These are phyloP conservation scores for Tetragnatha montana DNA, from an alignment of 2,888 invertebrate genomes.

Conservation along the genomic window DNA sequence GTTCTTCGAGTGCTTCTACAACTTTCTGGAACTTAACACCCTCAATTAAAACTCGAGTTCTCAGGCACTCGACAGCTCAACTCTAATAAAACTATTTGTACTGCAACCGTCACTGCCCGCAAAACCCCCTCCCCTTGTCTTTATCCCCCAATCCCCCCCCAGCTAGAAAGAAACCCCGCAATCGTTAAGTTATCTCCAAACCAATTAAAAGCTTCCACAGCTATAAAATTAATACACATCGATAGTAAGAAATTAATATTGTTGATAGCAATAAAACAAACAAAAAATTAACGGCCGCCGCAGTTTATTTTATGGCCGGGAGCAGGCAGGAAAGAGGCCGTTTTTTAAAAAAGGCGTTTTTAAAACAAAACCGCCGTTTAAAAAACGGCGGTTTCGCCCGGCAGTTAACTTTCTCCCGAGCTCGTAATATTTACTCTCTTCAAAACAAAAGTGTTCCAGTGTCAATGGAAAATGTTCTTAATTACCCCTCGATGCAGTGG, in stretches of 20 bases:
- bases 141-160: conserved; percentile 9
- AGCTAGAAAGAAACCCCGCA: conserved; percentile 49
- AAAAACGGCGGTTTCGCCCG: conserved; percentile 48
- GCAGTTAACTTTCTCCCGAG: conserved; percentile 43
- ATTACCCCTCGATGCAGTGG: conserved; percentile 45
- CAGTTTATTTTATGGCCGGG: conserved; percentile 68
- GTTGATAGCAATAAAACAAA: conserved; percentile 70
- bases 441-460: conserved; percentile 54
- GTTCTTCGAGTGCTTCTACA: background rate
- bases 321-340: background rate
- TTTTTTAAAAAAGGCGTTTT: conserved; percentile 67
- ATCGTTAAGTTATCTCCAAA: conserved; percentile 67
- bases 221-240: conserved; percentile 70
- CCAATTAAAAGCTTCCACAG: conserved; percentile 64
- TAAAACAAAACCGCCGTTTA: conserved; percentile 56
- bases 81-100: conserved; percentile 26
- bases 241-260: conserved; percentile 70
- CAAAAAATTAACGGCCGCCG: conserved; percentile 67
- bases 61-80: conserved; percentile 13
- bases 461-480: conserved; percentile 64
- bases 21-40: background rate
- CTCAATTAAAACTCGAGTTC: background rate
- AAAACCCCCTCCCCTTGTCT: background rate
- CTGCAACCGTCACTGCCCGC: background rate
- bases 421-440: conserved; percentile 57